A percentile compares a stretch with the other conserved stretches of the same genome.
Evolutionary conservation across 2,113 vertebrate species (phyloP).

Genomic region (Ardeotis arabs): DNA sequence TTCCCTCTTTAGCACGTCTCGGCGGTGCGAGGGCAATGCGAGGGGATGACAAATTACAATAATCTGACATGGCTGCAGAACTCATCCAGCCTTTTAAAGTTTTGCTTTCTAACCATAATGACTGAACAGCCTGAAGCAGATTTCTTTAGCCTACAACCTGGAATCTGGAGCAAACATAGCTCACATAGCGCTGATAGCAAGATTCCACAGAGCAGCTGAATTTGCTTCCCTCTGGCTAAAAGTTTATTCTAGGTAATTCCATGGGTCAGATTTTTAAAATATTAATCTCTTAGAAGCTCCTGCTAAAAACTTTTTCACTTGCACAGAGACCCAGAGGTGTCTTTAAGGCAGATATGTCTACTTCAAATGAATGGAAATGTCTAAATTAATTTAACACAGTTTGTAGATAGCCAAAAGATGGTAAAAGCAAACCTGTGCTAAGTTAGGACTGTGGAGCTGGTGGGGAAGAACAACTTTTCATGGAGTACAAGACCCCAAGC

Average conservation of each 20-base stretch:
- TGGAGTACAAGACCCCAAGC: neutral
- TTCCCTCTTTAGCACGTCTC: neutral
- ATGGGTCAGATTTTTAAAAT: neutral
- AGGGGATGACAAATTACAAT: neutral
- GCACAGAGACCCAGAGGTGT: neutral
- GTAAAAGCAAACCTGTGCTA: neutral
- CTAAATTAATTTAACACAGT: neutral
- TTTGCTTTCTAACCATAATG: neutral
- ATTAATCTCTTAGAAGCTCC: neutral
- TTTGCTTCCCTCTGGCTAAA: neutral
- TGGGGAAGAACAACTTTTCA: neutral
- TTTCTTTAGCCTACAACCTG: neutral
- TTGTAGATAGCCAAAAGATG: neutral
- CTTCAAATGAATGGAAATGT: neutral
- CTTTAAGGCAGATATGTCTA: neutral
- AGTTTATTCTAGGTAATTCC: neutral
- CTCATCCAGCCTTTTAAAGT: neutral
- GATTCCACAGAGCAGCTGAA: neutral
- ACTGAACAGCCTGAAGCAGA: neutral
- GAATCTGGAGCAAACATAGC: neutral
- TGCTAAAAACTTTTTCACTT: neutral
- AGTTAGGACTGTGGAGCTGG: neutral
- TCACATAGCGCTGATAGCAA: accelerated
- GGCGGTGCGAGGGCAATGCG: neutral
- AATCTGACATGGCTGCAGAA: neutral